A percentile compares a stretch with the other conserved stretches of the same genome.
phyloP scores from a whole-genome alignment of 2,888 invertebrate genomes.

The Drosophila fulvimacula region DNA sequence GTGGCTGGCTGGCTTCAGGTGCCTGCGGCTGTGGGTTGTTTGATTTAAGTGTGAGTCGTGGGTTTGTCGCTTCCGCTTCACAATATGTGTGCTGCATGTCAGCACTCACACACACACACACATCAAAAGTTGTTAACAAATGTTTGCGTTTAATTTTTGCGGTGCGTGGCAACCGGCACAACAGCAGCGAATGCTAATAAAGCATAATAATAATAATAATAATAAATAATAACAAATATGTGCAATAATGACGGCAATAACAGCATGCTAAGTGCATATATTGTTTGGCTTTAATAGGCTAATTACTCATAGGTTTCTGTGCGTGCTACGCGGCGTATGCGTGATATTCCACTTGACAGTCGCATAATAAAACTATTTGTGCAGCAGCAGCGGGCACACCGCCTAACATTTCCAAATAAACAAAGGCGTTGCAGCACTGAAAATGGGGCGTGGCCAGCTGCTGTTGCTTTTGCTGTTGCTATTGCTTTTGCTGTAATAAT shows the following conservation, averaged over 20 bases:
- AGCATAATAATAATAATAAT: constrained; percentile 23
- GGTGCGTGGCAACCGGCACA: constrained; percentile 54
- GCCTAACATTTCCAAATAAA: constrained; percentile 19
- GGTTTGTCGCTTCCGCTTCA: constrained; percentile 39
- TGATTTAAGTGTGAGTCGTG: constrained; percentile 1
- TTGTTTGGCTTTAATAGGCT: constrained; percentile 59
- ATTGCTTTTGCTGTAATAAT: constrained; percentile 56
- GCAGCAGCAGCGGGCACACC: constrained; percentile 23
- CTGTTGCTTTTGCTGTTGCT: not conserved
- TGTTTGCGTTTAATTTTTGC: constrained; percentile 69
- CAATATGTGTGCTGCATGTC: constrained; percentile 24
- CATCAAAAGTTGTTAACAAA: constrained; percentile 63
- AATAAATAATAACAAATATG: constrained; percentile 35
- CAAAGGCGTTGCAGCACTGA: constrained; percentile 5
- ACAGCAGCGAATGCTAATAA: constrained; percentile 1
- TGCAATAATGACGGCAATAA: constrained; percentile 40
- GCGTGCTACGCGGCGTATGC: constrained; percentile 60
- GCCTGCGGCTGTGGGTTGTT: not conserved
- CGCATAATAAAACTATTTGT: constrained; percentile 50
- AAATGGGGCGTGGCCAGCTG: not conserved
- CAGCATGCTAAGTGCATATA: constrained; percentile 35
- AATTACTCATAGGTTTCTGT: constrained; percentile 48
- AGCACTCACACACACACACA: constrained; percentile 3
- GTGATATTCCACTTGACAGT: constrained; percentile 65
- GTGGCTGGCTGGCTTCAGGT: not conserved